Evolutionary conservation across 2,113 vertebrate genomes (phyloP).

Genomic region (Anolis carolinensis): DNA sequence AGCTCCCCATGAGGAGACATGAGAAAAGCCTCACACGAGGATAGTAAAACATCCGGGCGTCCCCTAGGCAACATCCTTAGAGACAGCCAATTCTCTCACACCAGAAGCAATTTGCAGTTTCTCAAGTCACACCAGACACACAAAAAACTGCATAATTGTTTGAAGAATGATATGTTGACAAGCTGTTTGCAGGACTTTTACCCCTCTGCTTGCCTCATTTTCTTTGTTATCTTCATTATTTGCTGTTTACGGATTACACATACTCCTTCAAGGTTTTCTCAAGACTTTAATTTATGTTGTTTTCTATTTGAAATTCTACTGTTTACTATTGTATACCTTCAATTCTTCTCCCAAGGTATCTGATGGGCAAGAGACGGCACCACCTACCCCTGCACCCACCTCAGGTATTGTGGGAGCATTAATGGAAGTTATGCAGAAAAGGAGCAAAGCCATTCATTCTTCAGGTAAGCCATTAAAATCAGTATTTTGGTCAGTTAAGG

Average conservation of each 20-base stretch:
- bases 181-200: not conserved
- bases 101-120: too few species aligned
- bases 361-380: constrained; percentile 86
- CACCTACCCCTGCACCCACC: constrained; percentile 83
- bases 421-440: constrained; percentile 99
- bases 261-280: not conserved
- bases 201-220: not conserved
- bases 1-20: too few species aligned
- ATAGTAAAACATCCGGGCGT: too few species aligned
- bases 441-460: constrained; percentile 99
- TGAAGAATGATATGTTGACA: not conserved
- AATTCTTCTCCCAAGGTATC: constrained; percentile 79
- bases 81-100: too few species aligned
- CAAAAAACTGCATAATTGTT: not conserved
- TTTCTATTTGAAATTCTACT: too few species aligned
- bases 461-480: constrained; percentile 79
- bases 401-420: constrained; percentile 93
- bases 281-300: too few species aligned
- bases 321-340: not conserved
- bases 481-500: constrained; percentile 5
- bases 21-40: too few species aligned
- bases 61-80: too few species aligned
- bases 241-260: not conserved
- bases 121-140: too few species aligned
- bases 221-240: not conserved